Evolutionary conservation across 2,888 invertebrate genomes (phyloP).

Genomic region (Plebejus argus): DNA sequence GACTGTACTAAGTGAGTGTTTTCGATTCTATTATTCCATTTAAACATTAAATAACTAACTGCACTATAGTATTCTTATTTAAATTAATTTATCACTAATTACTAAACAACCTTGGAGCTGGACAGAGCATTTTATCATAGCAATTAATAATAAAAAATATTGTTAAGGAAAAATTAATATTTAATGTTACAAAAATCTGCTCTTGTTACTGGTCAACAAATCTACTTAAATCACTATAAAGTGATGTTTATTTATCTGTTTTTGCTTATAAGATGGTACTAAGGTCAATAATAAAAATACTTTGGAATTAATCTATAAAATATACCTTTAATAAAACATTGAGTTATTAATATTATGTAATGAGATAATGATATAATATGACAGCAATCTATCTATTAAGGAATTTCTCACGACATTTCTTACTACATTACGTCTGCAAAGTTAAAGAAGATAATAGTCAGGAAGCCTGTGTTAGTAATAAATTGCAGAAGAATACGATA

Average conservation of each 20-base stretch:
- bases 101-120: background rate
- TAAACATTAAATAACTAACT: background rate
- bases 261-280: no score
- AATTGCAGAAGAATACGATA: constrained; percentile 31
- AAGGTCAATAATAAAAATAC: no score
- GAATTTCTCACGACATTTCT: background rate
- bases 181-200: background rate
- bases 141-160: background rate
- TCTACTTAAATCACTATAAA: background rate
- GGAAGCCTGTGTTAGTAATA: constrained; percentile 14
- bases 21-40: no score
- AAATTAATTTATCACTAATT: background rate
- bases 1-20: no score
- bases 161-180: background rate
- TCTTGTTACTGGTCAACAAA: background rate
- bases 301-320: no score
- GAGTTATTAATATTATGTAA: no score
- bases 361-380: no score
- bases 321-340: no score
- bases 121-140: constrained; percentile 9
- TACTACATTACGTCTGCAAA: background rate
- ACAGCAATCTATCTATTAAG: background rate
- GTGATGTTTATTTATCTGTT: no score
- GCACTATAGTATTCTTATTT: background rate
- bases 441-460: constrained; percentile 7